Percentiles rank a stretch among this genome's conserved stretches.
phyloP scores from a whole-genome alignment of 1,140 invertebrate species.

The Trypoxylus dichotomus region DNA sequence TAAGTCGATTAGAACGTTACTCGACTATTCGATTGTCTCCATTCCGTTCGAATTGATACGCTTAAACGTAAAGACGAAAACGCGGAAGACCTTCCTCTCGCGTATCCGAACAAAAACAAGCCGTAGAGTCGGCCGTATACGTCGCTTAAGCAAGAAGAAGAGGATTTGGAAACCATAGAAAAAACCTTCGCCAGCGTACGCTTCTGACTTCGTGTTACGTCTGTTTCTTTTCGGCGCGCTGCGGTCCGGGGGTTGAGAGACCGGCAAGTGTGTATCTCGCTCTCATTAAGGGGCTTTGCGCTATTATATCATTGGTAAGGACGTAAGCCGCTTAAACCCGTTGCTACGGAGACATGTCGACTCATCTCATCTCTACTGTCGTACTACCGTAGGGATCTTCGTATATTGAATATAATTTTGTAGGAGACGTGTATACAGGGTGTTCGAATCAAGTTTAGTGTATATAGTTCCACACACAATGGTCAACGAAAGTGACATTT shows the following conservation, averaged over 20 bases:
- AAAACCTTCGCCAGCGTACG: background rate
- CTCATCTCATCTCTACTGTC: no score
- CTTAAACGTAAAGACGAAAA: no score
- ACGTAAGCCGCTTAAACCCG: background rate
- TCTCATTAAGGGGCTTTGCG: slow-evolving; percentile 1
- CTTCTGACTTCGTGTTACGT: background rate
- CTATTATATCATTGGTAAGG: background rate
- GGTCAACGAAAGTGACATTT: no score
- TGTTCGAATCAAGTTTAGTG: no score
- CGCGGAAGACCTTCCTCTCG: no score
- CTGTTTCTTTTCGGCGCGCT: background rate
- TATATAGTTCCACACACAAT: no score
- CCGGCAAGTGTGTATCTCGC: background rate
- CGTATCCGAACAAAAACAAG: no score
- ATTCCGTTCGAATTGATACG: no score
- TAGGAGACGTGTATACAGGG: no score
- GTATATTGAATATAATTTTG: background rate
- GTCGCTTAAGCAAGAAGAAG: background rate
- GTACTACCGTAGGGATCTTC: background rate
- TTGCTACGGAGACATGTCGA: background rate
- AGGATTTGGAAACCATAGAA: background rate
- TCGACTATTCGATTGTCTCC: no score
- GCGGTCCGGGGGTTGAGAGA: background rate
- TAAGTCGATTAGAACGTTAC: no score
- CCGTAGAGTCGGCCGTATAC: background rate